Percentiles rank a stretch among this genome's conserved stretches.
These are phyloP conservation scores for Phragmatobia fuliginosa DNA, from an alignment of 2,888 invertebrate species.

Conservation along the genomic window DNA sequence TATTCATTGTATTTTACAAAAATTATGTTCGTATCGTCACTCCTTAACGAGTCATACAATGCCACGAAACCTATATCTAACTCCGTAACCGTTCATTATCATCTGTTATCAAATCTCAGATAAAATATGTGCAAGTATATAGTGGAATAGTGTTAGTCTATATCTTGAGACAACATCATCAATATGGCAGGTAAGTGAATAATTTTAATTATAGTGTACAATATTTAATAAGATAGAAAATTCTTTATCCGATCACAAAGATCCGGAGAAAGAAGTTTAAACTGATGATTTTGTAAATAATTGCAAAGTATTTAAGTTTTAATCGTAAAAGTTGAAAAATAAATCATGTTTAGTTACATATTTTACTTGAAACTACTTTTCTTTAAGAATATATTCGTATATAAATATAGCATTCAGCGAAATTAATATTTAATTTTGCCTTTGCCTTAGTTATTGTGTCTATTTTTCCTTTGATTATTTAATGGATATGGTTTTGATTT, in stretches of 20 bases:
- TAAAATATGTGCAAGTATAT: neutral
- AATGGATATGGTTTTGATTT: neutral
- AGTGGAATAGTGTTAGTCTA: neutral
- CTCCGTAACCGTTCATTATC: neutral
- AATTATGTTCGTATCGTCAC: neutral
- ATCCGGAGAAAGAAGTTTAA: neutral
- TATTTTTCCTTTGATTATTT: neutral
- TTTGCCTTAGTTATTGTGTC: neutral
- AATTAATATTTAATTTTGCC: neutral
- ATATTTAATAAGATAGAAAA: neutral
- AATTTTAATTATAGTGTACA: neutral
- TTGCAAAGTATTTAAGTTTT: too few species aligned
- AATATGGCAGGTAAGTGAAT: conserved; percentile 10
- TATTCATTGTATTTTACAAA: neutral
- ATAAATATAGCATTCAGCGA: neutral
- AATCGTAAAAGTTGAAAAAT: too few species aligned
- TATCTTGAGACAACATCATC: conserved; percentile 5
- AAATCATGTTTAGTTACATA: too few species aligned
- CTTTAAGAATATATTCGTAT: neutral
- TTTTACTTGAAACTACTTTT: neutral
- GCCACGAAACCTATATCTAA: neutral
- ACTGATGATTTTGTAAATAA: neutral
- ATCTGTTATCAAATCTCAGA: conserved; percentile 6
- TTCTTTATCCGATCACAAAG: neutral
- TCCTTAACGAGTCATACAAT: neutral